A percentile compares a stretch with the other conserved stretches of the same genome.
Evolutionary conservation across 1,140 invertebrate genomes (phyloP).

Genomic region (Pteromalus puparum): DNA sequence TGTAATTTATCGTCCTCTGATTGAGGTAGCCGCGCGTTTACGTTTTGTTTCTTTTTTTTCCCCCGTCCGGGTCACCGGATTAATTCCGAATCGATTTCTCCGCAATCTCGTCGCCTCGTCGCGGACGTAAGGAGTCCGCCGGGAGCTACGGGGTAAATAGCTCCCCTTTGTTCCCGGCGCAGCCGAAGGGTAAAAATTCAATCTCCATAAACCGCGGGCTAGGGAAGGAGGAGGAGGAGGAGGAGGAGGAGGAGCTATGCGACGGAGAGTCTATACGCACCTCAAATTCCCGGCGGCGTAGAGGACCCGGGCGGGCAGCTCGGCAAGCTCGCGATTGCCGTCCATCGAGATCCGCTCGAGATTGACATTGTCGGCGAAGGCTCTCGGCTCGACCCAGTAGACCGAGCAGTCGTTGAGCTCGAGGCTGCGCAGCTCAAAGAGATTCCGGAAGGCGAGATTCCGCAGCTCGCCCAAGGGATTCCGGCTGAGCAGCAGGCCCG

Average conservation of each 20-base stretch:
- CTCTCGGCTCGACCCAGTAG: slow-evolving; percentile 81
- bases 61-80: too few species aligned
- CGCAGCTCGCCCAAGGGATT: slow-evolving; percentile 84
- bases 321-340: slow-evolving; percentile 82
- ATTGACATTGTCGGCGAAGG: slow-evolving; percentile 90
- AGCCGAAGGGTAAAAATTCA: slow-evolving; percentile 29
- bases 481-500: slow-evolving; percentile 83
- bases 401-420: slow-evolving; percentile 83
- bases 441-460: slow-evolving; percentile 85
- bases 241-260: too few species aligned
- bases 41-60: neutral
- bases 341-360: slow-evolving; percentile 86
- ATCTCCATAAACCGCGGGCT: slow-evolving; percentile 18
- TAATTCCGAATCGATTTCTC: too few species aligned
- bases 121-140: too few species aligned
- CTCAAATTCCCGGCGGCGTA: slow-evolving; percentile 85
- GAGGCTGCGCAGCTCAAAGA: slow-evolving; percentile 85
- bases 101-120: too few species aligned
- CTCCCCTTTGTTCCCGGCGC: neutral
- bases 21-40: slow-evolving; percentile 38
- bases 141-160: too few species aligned
- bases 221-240: too few species aligned
- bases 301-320: slow-evolving; percentile 83
- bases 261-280: slow-evolving; percentile 62
- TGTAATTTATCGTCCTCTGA: slow-evolving; percentile 49